Evolutionary conservation across 1,140 invertebrate genomes (phyloP).

Genomic region (Acyrthosiphon pisum): DNA sequence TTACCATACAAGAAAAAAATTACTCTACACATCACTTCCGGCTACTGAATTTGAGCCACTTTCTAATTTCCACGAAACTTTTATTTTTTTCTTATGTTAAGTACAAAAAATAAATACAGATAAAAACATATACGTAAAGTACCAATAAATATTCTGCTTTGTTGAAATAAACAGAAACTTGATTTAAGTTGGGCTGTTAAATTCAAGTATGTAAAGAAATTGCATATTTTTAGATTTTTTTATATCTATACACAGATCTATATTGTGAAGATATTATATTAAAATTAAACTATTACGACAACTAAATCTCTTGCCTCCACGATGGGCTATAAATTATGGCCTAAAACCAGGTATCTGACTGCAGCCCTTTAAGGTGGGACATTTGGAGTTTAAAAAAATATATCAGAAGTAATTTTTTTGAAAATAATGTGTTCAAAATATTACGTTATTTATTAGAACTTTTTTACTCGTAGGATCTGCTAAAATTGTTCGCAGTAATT

Average conservation of each 20-base stretch:
- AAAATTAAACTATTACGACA: background rate
- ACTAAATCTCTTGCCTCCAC: background rate
- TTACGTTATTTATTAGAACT: background rate
- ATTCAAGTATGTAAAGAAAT: background rate
- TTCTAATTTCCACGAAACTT: background rate
- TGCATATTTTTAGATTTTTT: background rate
- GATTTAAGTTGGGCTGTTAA: background rate
- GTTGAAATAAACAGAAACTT: background rate
- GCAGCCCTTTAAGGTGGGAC: background rate
- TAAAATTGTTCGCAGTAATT: background rate
- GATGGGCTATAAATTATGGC: background rate
- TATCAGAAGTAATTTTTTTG: background rate
- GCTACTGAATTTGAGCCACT: background rate
- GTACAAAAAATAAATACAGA: background rate
- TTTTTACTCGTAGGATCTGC: background rate
- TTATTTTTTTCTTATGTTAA: background rate
- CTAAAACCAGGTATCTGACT: background rate
- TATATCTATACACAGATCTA: no score
- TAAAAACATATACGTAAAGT: background rate
- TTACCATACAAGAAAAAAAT: background rate
- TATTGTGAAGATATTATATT: background rate
- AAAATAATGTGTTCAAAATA: background rate
- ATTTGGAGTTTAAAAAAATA: background rate
- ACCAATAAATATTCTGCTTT: background rate
- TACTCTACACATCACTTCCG: background rate